phyloP scores from a whole-genome alignment of 1,140 invertebrate genomes.

The Drosophila dunni region DNA sequence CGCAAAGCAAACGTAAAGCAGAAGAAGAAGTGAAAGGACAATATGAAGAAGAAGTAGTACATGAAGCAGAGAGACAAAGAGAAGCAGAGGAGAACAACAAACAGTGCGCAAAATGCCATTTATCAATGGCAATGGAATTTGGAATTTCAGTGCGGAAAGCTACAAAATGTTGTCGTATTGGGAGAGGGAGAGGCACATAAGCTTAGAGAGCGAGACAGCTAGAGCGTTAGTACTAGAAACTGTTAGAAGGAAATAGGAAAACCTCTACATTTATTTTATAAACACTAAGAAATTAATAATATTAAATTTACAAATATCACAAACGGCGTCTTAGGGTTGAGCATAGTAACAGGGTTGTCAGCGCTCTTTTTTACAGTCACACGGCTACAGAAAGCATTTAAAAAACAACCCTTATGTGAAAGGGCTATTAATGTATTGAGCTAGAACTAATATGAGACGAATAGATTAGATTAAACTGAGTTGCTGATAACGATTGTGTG shows the following conservation, averaged over 20 bases:
- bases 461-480: not conserved
- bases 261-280: not conserved
- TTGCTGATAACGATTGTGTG: slow-evolving; percentile 1
- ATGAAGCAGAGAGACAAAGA: slow-evolving; percentile 27
- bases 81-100: slow-evolving; percentile 62
- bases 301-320: not conserved
- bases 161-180: slow-evolving; percentile 51
- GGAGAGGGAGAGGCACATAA: not conserved
- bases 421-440: slow-evolving; percentile 8
- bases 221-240: not conserved
- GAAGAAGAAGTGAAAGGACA: slow-evolving; percentile 31
- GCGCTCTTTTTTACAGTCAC: not conserved
- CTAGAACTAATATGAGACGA: slow-evolving; percentile 11
- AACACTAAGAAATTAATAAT: not conserved
- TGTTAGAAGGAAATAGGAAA: slow-evolving; percentile 11
- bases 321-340: not conserved
- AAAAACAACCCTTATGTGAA: slow-evolving; percentile 10
- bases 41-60: slow-evolving; percentile 20
- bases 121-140: slow-evolving; percentile 78
- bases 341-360: not conserved
- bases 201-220: not conserved
- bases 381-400: slow-evolving; percentile 1
- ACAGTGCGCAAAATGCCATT: slow-evolving; percentile 68
- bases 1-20: slow-evolving; percentile 41
- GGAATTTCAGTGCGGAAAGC: slow-evolving; percentile 64